Conservation (phyloP, 2,888 invertebrate genomes). For the Tortrix viridana region DNA sequence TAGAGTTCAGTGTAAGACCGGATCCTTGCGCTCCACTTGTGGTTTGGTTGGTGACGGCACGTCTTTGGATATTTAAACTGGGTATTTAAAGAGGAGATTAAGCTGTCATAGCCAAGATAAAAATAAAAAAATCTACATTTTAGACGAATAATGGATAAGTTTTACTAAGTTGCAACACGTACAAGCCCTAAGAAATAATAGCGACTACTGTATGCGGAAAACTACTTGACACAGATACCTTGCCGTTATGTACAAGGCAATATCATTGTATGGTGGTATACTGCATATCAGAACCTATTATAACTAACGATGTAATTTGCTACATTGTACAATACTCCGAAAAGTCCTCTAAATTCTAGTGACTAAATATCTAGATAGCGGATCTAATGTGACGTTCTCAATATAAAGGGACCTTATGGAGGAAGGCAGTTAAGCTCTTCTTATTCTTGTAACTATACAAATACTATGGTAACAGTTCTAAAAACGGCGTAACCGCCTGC, state of each 20-base stretch:
- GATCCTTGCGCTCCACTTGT: background rate
- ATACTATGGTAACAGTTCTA: too few species aligned
- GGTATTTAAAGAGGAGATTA: too few species aligned
- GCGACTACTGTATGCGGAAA: constrained; percentile 22
- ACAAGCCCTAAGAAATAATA: constrained; percentile 2
- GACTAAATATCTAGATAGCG: background rate
- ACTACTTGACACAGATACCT: constrained; percentile 25
- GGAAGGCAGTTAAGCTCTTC: constrained; percentile 24
- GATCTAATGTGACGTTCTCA: background rate
- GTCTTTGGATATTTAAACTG: background rate
- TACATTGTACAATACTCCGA: too few species aligned
- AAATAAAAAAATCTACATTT: too few species aligned
- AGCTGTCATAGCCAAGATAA: too few species aligned
- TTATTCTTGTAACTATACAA: too few species aligned
- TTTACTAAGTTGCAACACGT: constrained; percentile 4
- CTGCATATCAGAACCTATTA: too few species aligned
- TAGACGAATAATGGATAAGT: background rate
- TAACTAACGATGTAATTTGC: too few species aligned
- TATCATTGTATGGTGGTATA: background rate
- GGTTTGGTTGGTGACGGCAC: background rate
- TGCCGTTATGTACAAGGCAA: constrained; percentile 24
- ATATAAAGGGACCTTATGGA: too few species aligned
- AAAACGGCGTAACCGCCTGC: too few species aligned
- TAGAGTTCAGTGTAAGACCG: background rate
- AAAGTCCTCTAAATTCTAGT: too few species aligned